Evolutionary conservation across 2,888 invertebrate genomes (phyloP).

Genomic region (Aleiodes leptofemur): DNA sequence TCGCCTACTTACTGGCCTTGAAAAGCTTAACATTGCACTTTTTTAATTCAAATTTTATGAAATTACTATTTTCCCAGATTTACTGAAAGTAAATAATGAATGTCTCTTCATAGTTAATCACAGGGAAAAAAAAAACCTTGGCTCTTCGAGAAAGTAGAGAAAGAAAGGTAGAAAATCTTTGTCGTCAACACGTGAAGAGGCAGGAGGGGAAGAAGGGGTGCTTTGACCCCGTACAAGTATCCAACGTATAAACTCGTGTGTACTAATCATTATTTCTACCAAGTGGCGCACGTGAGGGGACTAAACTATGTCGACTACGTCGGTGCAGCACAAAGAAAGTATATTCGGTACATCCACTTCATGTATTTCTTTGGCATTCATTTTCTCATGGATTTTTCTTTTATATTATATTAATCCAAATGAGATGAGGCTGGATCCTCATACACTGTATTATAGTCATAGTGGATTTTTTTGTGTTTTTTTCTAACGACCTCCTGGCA

Average conservation of each 20-base stretch:
- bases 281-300: conserved; percentile 32
- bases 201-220: not conserved
- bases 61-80: too few relatives aligned
- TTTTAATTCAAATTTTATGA: too few relatives aligned
- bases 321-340: conserved; percentile 27
- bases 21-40: too few relatives aligned
- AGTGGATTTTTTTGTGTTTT: conserved; percentile 10
- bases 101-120: not conserved
- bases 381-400: not conserved
- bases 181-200: conserved; percentile 6
- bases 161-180: conserved; percentile 3
- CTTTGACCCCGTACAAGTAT: conserved; percentile 40
- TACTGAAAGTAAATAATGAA: too few relatives aligned
- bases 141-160: not conserved
- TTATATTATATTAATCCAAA: conserved; percentile 2
- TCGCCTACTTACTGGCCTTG: too few relatives aligned
- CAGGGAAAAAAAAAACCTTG: not conserved
- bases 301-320: not conserved
- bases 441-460: conserved; percentile 8
- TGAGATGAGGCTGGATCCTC: not conserved
- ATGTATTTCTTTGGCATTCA: too few relatives aligned
- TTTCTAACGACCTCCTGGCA: not conserved
- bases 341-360: not conserved
- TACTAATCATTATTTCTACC: conserved; percentile 42
- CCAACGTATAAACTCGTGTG: conserved; percentile 14